A percentile compares a stretch with the other conserved stretches of the same genome.
phyloP scores from a whole-genome alignment of 92 coral and sea anemone species.

The Palythoa grandis region DNA sequence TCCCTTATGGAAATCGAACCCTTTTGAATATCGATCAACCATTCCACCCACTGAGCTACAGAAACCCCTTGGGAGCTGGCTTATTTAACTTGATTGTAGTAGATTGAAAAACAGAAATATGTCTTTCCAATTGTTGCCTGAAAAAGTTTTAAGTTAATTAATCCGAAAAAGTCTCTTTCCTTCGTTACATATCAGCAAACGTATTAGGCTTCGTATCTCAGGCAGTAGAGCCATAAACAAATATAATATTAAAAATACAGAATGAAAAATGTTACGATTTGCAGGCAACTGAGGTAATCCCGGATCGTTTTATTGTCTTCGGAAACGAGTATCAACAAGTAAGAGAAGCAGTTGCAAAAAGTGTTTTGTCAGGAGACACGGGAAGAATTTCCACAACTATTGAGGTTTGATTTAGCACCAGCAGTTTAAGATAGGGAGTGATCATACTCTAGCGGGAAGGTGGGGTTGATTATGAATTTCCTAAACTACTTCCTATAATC shows the following conservation, averaged over 20 bases:
- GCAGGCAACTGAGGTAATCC: slow-evolving; percentile 53
- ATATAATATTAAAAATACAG: neutral
- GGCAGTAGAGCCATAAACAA: neutral
- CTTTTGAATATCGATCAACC: no score
- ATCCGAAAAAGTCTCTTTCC: no score
- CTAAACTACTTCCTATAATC: no score
- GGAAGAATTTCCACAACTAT: slow-evolving; percentile 47
- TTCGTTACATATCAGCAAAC: neutral
- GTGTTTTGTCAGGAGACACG: slow-evolving; percentile 54
- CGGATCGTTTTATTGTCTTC: slow-evolving; percentile 77
- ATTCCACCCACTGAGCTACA: no score
- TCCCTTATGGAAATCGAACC: no score
- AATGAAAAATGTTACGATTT: neutral
- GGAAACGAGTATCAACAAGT: slow-evolving; percentile 60
- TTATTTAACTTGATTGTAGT: no score
- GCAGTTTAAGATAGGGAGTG: neutral
- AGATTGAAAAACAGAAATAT: no score
- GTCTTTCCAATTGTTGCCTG: no score
- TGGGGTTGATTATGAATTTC: no score
- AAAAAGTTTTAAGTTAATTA: no score
- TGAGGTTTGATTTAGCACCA: slow-evolving; percentile 49
- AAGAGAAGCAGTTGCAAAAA: slow-evolving; percentile 74
- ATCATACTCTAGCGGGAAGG: no score
- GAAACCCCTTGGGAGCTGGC: no score
- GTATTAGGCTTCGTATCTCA: neutral